Evolutionary conservation across 2,797 vertebrate genomes (phyloP).

Genomic region (Enteromius radiatus): DNA sequence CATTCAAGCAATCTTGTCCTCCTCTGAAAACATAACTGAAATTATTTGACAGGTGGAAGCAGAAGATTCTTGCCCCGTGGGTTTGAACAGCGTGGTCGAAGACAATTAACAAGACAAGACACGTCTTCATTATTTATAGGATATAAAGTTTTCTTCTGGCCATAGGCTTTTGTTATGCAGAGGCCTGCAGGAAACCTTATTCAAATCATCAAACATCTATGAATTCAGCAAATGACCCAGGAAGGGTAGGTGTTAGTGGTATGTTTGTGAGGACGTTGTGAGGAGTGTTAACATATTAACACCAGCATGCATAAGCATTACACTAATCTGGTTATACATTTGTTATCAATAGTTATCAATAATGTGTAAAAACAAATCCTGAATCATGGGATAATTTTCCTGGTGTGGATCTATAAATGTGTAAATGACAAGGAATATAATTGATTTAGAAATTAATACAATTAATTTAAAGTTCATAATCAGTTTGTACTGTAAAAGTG

Average conservation of each 20-base stretch:
- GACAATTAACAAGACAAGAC: conserved; percentile 73
- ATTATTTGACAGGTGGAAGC: background rate
- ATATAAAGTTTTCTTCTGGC: conserved; percentile 67
- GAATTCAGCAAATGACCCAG: conserved; percentile 71
- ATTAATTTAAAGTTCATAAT: no score
- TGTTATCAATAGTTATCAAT: background rate
- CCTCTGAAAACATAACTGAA: background rate
- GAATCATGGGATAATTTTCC: background rate
- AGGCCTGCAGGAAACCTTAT: conserved; percentile 70
- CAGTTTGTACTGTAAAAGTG: no score
- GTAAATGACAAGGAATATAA: background rate
- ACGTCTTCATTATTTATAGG: conserved; percentile 74
- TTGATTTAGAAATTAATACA: background rate
- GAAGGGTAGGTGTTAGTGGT: conserved; percentile 60
- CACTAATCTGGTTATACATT: background rate
- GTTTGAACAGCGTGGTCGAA: conserved; percentile 50
- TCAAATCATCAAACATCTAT: conserved; percentile 65
- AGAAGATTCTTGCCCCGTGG: background rate
- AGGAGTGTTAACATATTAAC: conserved; percentile 9
- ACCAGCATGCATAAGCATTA: background rate
- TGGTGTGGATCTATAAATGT: background rate
- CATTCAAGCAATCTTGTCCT: background rate
- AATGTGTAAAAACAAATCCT: background rate
- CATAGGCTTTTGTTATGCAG: conserved; percentile 62
- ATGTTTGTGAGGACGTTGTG: no score